phyloP scores from a whole-genome alignment of 2,888 invertebrate species.

The Leucoma salicis region DNA sequence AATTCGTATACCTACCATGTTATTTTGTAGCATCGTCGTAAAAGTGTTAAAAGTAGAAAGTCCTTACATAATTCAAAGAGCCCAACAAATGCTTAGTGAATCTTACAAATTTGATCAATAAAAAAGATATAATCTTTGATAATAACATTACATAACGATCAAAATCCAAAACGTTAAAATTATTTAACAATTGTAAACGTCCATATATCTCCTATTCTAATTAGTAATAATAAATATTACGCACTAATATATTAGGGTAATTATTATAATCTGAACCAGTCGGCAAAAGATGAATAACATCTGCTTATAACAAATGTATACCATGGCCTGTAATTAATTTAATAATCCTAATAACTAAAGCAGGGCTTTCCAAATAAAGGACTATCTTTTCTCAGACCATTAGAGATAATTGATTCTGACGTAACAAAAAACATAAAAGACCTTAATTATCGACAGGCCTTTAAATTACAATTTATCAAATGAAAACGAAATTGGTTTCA shows the following conservation, averaged over 20 bases:
- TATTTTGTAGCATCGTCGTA: constrained; percentile 5
- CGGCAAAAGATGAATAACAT: constrained; percentile 36
- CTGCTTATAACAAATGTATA: constrained; percentile 38
- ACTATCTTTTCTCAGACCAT: constrained; percentile 53
- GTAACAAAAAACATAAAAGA: constrained; percentile 35
- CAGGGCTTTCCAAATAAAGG: constrained; percentile 58
- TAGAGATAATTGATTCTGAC: constrained; percentile 68
- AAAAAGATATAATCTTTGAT: constrained; percentile 15
- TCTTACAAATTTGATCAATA: constrained; percentile 12
- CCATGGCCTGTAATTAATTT: constrained; percentile 56
- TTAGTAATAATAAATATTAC: constrained; percentile 23
- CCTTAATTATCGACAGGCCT: constrained; percentile 41
- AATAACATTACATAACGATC: constrained; percentile 30
- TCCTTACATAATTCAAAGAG: constrained; percentile 14
- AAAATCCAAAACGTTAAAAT: not conserved
- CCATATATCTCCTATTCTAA: constrained; percentile 22
- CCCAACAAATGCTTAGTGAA: constrained; percentile 9
- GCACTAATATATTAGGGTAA: constrained; percentile 14
- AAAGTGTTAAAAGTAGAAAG: constrained; percentile 25
- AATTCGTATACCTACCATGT: constrained; percentile 10
- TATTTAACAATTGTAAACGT: not conserved
- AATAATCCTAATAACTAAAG: constrained; percentile 56
- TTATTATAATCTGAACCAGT: constrained; percentile 35
- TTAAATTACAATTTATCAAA: constrained; percentile 44
- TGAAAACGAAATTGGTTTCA: constrained; percentile 29